phyloP scores from a whole-genome alignment of 2,113 vertebrate genomes.

The Odocoileus hemionus region DNA sequence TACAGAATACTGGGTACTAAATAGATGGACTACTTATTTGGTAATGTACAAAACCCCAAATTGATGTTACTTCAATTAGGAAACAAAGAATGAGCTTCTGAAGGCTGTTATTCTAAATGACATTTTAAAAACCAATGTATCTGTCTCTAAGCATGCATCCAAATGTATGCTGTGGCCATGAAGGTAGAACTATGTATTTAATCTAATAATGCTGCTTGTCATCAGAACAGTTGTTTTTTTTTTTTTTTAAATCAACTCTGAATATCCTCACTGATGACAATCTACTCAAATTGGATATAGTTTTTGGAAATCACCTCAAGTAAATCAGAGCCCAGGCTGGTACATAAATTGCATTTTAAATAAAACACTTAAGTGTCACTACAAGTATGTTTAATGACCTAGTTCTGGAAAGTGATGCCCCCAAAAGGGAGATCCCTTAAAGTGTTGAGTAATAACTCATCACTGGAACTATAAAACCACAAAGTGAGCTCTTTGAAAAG shows the following conservation, averaged over 20 bases:
- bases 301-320: slow-evolving; percentile 10
- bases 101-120: not conserved
- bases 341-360: not conserved
- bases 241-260: not conserved
- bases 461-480: not conserved
- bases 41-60: not conserved
- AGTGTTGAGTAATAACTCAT: not conserved
- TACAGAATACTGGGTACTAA: not conserved
- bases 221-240: not conserved
- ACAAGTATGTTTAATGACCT: not conserved
- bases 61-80: not conserved
- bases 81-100: not conserved
- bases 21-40: not conserved
- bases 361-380: not conserved
- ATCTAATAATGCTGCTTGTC: not conserved
- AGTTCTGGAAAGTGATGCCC: not conserved
- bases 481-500: not conserved
- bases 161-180: not conserved
- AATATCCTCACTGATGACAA: not conserved
- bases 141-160: not conserved
- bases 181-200: not conserved
- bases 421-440: not conserved
- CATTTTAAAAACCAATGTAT: not conserved
- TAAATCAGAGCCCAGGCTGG: not conserved
- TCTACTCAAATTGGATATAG: not conserved